Evolutionary conservation across 2,797 vertebrate genomes (phyloP), one percentile per base, ranked within the genome.

Genomic region (Neoniphon sammara): DNA sequence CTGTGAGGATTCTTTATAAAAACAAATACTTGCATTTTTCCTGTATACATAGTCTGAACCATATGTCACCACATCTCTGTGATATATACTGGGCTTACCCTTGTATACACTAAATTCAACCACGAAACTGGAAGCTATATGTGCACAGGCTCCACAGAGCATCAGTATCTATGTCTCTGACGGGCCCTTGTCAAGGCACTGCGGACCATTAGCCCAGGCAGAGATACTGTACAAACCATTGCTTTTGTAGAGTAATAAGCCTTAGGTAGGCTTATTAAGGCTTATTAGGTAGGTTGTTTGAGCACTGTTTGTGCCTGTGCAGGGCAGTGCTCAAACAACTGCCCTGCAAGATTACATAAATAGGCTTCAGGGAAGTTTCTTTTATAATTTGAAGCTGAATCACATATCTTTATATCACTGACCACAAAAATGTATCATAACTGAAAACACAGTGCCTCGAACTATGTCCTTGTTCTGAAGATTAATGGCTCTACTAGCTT

Each of bases 341-440:
- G 64, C 66, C 63, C 55, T 59, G 31, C 63, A 25, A 73, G 67
- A 76, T 77, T 58, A 78, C 17, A 17, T 18, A 75, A 86, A 82
- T 44, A 7, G 66, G 18, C 61, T 75, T 83, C 56, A 8, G 56
- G 47, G 11, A 77, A 36, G 60, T 77, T 52, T 67, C 6, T 57
- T 9, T 27, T 34, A 70, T 76, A 73, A 18, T 46, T 71, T 63
- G 9, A 17, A 18, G 20, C 7, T 57, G 55, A 36, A 57, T 2
- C 36, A 30, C 34, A n/a, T 57, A 34, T n/a, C 18, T 34, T 57
- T 31, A 17, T 0, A 17, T 34, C 8, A 57, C 27, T 34, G 55
- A n/a, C 8, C 4, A 7, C 4, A n/a, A 20, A n/a, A 20, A n/a
- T n/a, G 55, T 34, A 4, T 57, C 4, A 7, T 23, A 52, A 21